Base-by-base conservation (phyloP, 2,113 vertebrate genomes). In the Siniperca knerii region DNA sequence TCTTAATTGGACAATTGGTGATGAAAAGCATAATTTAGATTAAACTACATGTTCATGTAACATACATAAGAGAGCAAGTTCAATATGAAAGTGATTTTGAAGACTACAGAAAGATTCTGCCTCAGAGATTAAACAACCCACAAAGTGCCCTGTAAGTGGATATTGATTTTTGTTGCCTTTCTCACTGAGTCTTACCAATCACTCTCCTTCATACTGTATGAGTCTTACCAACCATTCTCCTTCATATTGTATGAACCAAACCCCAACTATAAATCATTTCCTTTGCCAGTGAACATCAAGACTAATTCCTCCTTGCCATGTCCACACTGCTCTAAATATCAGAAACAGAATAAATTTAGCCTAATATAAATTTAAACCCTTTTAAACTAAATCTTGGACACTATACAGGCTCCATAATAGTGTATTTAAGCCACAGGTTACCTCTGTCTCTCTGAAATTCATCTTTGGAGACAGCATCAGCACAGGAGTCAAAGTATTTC, bases 371-470 rank as follows among this genome's bases (percentile, higher is more conserved):
- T 18, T 11, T 8, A 44, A 69, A 68, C 6, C 2, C 1, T 2
- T 33, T 42, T 6, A 68, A 52, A 77, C n/a, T 54, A 15, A 67
- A 68, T 67, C 23, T 61, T 3, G 25, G 20, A 55, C 25, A 60
- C 12, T 2, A 73, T 9, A 78, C 1, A 57, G 62, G 23, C 20
- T 67, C 9, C 3, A 25, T 33, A 12, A 42, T 4, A 23, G 37
- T 33, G 3, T 8, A 4, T 74, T 62, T 40, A 29, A 40, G 29
- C 13, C 10, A 42, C 15, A 61, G 0, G 15, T 82, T 96, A 99
- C 98, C 97, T 97, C 96, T 96, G 95, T 99, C 98, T 78, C 97
- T 96, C 90, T 98, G 97, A 89, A 99, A 96, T 90, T 98, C 98
- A 72, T 99, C 98, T 95, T 97, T 98, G 93, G 96, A 98, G 87